A percentile compares a stretch with the other conserved stretches of the same genome.
phyloP scores from a whole-genome alignment of 2,888 invertebrate species.

The Sthenelais limicola region DNA sequence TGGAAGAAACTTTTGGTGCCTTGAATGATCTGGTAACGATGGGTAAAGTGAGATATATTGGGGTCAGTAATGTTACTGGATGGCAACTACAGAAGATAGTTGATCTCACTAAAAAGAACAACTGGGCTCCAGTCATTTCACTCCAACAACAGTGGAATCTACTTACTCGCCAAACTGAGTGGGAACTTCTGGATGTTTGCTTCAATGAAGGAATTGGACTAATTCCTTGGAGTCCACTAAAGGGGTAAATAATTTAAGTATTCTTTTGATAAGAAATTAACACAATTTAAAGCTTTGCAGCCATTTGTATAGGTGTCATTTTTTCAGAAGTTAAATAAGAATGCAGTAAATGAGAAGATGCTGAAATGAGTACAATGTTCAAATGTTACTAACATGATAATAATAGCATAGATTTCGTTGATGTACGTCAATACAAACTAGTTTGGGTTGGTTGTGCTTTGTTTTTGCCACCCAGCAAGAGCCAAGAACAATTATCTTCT shows the following conservation, averaged over 20 bases:
- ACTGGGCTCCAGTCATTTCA: not conserved
- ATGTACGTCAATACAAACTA: too few relatives aligned
- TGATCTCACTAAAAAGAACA: constrained; percentile 38
- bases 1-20: constrained; percentile 48
- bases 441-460: too few relatives aligned
- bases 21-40: constrained; percentile 44
- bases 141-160: constrained; percentile 64
- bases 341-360: too few relatives aligned
- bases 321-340: too few relatives aligned
- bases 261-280: too few relatives aligned
- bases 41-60: constrained; percentile 47
- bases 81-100: constrained; percentile 48
- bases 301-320: too few relatives aligned
- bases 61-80: constrained; percentile 47
- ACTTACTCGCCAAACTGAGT: constrained; percentile 58
- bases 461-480: too few relatives aligned
- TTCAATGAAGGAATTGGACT: constrained; percentile 60
- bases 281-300: too few relatives aligned
- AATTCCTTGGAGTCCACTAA: constrained; percentile 64
- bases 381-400: too few relatives aligned
- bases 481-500: too few relatives aligned
- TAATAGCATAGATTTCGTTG: too few relatives aligned
- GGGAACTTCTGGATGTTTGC: constrained; percentile 63
- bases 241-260: constrained; percentile 53
- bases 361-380: too few relatives aligned